Percentiles rank a stretch among this genome's conserved stretches.
Conservation (phyloP, 2,888 invertebrate species). For the Ligdia adustata region DNA sequence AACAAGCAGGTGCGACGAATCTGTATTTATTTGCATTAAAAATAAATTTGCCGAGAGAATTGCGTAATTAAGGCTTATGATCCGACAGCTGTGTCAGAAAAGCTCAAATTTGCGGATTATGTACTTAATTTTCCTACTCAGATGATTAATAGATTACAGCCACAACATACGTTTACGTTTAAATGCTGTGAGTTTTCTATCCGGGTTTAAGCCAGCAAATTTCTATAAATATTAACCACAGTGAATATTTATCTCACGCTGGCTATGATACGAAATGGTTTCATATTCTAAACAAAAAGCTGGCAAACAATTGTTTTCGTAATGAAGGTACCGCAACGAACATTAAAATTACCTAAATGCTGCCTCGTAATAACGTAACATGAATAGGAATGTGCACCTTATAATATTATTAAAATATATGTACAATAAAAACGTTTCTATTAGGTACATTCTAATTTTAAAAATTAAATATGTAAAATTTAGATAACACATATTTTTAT, state of each 20-base stretch:
- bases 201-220: too few relatives aligned
- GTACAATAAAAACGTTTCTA: too few relatives aligned
- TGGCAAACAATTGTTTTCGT: conserved; percentile 57
- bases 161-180: conserved; percentile 25
- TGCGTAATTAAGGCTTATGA: conserved; percentile 75
- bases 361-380: conserved; percentile 40
- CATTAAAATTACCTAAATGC: conserved; percentile 55
- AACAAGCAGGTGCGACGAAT: conserved; percentile 77
- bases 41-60: conserved; percentile 74
- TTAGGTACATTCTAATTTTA: too few relatives aligned
- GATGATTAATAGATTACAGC: conserved; percentile 56
- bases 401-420: too few relatives aligned
- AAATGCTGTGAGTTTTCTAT: too few relatives aligned
- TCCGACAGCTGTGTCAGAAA: conserved; percentile 73
- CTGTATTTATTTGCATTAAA: conserved; percentile 82
- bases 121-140: conserved; percentile 67
- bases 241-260: too few relatives aligned
- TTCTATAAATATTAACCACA: too few relatives aligned
- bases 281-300: conserved; percentile 18
- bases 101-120: conserved; percentile 71
- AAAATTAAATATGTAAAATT: too few relatives aligned
- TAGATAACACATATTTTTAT: too few relatives aligned
- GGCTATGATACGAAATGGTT: too few relatives aligned
- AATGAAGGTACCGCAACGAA: conserved; percentile 59
- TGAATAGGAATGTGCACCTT: conserved; percentile 21